Evolutionary conservation across 2,797 vertebrate genomes (phyloP), one percentile per base, ranked within the genome.

Genomic region (Acanthopagrus latus): DNA sequence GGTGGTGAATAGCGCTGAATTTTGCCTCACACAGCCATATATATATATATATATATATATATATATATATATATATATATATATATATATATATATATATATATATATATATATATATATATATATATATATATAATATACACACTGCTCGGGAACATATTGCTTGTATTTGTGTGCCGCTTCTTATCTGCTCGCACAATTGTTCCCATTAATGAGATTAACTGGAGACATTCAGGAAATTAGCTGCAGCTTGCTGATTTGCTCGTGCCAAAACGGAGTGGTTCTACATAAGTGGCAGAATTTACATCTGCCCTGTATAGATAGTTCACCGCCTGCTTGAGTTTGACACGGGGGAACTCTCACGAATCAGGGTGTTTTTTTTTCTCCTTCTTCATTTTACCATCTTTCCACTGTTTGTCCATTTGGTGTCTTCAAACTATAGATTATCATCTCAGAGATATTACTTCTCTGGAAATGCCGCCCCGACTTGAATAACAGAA

Each of bases 151-250:
- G 43, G 67, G 48, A 86, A 86, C 77, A 69, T 56, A 8, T 74
- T 73, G 85, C 80, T 33, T 76, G 80, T 81, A 4, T 85, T 64
- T 70, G 65, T 66, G 79, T 58, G 76, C 58, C 25, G 74, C 80
- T 77, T 52, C 85, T 94, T 91, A 91, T 92, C 89, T 87, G 12
- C 88, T 71, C 65, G 1, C 84, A 82, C 81, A 71, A 89, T 83
- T 90, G 83, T 87, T 82, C 67, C 85, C 71, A 82, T 87, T 86
- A 90, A 91, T 88, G 83, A 93, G 86, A 92, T 93, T 86, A 88
- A 88, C 82, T 54, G 72, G 72, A 79, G 84, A 85, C 82, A 71
- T 86, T 86, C 51, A 76, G 76, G 84, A 84, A 90, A 91, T 88
- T 81, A 88, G 83, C 86, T 20, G 55, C 67, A 29, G 68, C 73